Base-by-base conservation (phyloP, 2,113 vertebrate genomes). In the Clarias gariepinus region DNA sequence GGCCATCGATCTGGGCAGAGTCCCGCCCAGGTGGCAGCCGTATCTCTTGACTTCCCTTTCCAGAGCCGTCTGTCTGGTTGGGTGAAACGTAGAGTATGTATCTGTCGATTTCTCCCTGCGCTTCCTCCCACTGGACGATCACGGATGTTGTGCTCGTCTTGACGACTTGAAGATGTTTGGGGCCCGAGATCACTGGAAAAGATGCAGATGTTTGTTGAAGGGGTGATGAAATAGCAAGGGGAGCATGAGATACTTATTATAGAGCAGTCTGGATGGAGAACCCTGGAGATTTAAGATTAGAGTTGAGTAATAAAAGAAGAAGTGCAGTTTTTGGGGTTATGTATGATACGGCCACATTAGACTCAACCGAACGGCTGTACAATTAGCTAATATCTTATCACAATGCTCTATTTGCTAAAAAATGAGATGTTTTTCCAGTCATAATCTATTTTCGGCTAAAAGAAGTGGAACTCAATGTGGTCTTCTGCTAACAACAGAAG, bases 61-160 rank as follows among this genome's bases (percentile, higher is more conserved):
- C 87, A 16, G 61, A 83, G 25, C 90, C 93, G 0, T 57, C 61
- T 25, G 90, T 92, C 63, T 94, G 90, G 33, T 76, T 91, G 28
- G 93, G 91, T 0, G 88, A 41, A 30, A 94, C 60, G 1, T 68
- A 93, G 81, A 96, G 82, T 80, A 82, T 89, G 81, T 96, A 96
- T 83, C 93, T 88, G 87, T 96, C 95, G 25, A 95, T 93, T 64
- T 91, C 91, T 2, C 91, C 92, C 64, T 91, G 90, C 0, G 95
- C 91, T 0, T 87, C 89, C 69, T 96, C 94, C 96, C 96, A 96
- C 21, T 94, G 94, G 89, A 96, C 91, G 30, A 94, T 89, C 0
- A 92, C 87, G 0, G 94, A 92, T 0, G 93, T 92, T 18, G 92
- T 92, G 41, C 93, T 94, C 8, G 91, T 95, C 82, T 94, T 95